Base-by-base conservation (phyloP, 2,113 vertebrate genomes). In the Archilochus colubris region DNA sequence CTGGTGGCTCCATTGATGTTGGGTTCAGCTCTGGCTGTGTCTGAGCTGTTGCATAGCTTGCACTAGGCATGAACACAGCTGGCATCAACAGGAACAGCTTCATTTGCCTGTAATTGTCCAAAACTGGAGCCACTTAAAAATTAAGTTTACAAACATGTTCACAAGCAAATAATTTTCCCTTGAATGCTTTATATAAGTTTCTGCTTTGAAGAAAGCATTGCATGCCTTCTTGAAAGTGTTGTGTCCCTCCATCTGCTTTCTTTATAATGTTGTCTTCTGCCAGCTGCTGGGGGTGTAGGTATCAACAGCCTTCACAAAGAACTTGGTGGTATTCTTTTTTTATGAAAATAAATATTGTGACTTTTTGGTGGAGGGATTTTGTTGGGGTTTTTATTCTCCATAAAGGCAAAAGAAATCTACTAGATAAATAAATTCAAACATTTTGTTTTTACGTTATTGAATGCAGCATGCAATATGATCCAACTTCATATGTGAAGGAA, bases 371-470 rank as follows among this genome's bases (percentile, higher is more conserved):
- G 27, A 72, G 16, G 27, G 36, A 7, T 23, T 40, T 40, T 40
- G 40, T 40, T 40, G 40, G 40, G 40, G 11, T 50, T 59, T 70
- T 22, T 22, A 1, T 27, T 28, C 86, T 54, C 50, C 12, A 68
- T 63, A 75, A 91, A 89, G 62, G 83, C 30, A 28, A 61, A 73
- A 86, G 9, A 64, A 85, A 64, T 73, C 44, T 86, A 16, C 83
- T 80, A 78, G 55, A 54, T 76, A 79, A 91, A 79, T 76, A 59
- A 78, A 64, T 46, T 36, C 61, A 84, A 89, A 40, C 19, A 27
- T 81, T 90, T 93, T 83, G n/a, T 68, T 92, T 89, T 91, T 89
- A 38, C 75, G 70, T 44, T 91, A 50, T 70, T 66, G 82, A 86
- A 81, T 62, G 40, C 40, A 84, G 48, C 44, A 10, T 38, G 48